A percentile compares a stretch with the other conserved stretches of the same genome.
phyloP scores from a whole-genome alignment of 2,797 vertebrate species.

The Glyptemys insculpta region DNA sequence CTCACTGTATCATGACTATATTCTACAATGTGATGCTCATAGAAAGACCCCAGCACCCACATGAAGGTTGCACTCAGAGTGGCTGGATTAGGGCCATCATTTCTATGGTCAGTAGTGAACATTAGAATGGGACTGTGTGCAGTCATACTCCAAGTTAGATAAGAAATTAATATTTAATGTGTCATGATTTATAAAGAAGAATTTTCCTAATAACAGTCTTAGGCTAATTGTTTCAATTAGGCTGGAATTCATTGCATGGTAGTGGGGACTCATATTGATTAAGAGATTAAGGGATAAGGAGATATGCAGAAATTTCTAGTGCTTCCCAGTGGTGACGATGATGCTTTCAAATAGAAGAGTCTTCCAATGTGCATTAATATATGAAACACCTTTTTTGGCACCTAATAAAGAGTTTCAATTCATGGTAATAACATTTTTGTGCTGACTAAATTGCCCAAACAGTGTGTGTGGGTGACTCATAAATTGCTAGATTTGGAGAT shows the following conservation, averaged over 20 bases:
- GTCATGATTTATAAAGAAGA: constrained; percentile 53
- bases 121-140: constrained; percentile 36
- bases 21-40: not conserved
- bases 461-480: not conserved
- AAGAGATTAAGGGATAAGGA: constrained; percentile 52
- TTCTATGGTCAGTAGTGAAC: constrained; percentile 45
- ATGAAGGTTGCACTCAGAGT: not conserved
- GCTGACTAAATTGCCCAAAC: not conserved
- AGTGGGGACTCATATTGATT: constrained; percentile 64
- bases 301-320: constrained; percentile 45
- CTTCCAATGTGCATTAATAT: not conserved
- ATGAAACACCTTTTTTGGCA: not conserved
- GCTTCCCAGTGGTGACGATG: constrained; percentile 36
- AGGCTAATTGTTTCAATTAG: constrained; percentile 63
- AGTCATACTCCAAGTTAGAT: constrained; percentile 62
- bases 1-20: not conserved
- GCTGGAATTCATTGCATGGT: constrained; percentile 57
- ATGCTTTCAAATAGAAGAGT: not conserved
- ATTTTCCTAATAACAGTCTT: constrained; percentile 53
- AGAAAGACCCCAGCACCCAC: not conserved
- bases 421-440: not conserved
- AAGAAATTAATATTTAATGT: constrained; percentile 73
- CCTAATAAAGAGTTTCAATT: not conserved
- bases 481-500: constrained; percentile 1
- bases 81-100: constrained; percentile 50